Evolutionary conservation across 1,140 invertebrate species (phyloP), one percentile per base, ranked within the genome.

Genomic region (Agrilus planipennis): DNA sequence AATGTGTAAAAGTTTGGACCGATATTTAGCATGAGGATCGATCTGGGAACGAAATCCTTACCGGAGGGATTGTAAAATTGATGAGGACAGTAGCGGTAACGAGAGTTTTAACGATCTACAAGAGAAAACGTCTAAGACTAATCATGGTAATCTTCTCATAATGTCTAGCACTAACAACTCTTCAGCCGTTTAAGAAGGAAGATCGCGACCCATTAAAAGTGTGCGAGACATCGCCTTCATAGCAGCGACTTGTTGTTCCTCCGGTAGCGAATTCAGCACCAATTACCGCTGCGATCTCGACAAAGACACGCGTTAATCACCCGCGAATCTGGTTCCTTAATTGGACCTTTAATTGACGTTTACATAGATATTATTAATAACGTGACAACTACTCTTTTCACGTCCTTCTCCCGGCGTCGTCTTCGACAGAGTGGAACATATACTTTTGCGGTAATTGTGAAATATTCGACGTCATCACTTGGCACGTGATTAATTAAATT

Each of bases 171-270:
- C 57, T 59, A 58, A 61, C 55, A 59, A 61, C 57, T 59, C 58
- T 59, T 59, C 52, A 53, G 56, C 54, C 57, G 55, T 59, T 61
- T 59, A 61, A 56, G 55, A 59, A n/a, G n/a, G n/a, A n/a, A 59
- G 58, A 61, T 61, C 55, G 45, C 52, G 51, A 43, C 40, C 53
- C 47, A 59, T 61, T 61, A 59, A 58, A 58, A 61, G 40, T 52
- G 58, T 53, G 58, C 57, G 54, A 57, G 46, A 47, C 45, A 44
- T 44, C 46, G 39, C 44, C 49, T n/a, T n/a, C n/a, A n/a, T n/a
- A n/a, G n/a, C n/a, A n/a, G n/a, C n/a, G n/a, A n/a, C n/a, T n/a
- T n/a, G n/a, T 50, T 53, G 50, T 57, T 54, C 50, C 19, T 46
- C 42, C 52, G 49, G 49, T 46, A 50, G 43, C 46, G 41, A 44